Evolutionary conservation across 1,140 invertebrate genomes (phyloP), one percentile per base, ranked within the genome.

Genomic region (Stegodyphus mimosarum): DNA sequence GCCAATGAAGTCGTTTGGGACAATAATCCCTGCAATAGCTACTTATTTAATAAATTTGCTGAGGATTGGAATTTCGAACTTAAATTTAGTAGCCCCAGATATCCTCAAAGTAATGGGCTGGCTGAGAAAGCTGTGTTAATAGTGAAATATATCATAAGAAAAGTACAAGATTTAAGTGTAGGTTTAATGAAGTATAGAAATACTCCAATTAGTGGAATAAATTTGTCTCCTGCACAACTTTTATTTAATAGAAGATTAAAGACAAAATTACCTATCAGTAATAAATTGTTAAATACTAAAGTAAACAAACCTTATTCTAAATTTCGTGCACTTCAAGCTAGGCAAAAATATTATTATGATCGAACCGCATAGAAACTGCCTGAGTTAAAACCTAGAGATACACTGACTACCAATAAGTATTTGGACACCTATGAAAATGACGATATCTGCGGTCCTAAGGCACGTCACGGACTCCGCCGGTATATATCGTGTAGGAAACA

Each of bases 121-220:
- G 79, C 33, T 60, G 67, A 83, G 49, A 72, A 67, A 50, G 69
- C 66, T 50, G 79, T 83, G 10, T 52, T 10, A 17, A 83, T 83
- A 18, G 69, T 53, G n/a, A 83, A 83, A 72, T 6, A 7, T 7
- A 71, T 83, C 15, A n/a, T 55, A 66, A 6, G 72, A 74, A 55
- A 83, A 83, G 17, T 76, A 5, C 17, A 55, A 55, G 53, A n/a
- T 55, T 7, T 78, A 33, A 49, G 18, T 83, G 73, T 76, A 55
- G 71, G 71, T 7, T 51, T 83, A 48, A 83, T 83, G 70, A 70
- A 83, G 60, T 83, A 73, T 60, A 53, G 80, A 83, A 83, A 83
- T 48, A 73, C 80, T 17, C 80, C 80, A 53, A 73, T 83, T 67
- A n/a, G 33, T 50, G 73, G 73, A 55, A 64, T 17, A 72, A 18